Evolutionary conservation across 2,113 vertebrate species (phyloP).

Genomic region (Cyprinodon brontotheroides): DNA sequence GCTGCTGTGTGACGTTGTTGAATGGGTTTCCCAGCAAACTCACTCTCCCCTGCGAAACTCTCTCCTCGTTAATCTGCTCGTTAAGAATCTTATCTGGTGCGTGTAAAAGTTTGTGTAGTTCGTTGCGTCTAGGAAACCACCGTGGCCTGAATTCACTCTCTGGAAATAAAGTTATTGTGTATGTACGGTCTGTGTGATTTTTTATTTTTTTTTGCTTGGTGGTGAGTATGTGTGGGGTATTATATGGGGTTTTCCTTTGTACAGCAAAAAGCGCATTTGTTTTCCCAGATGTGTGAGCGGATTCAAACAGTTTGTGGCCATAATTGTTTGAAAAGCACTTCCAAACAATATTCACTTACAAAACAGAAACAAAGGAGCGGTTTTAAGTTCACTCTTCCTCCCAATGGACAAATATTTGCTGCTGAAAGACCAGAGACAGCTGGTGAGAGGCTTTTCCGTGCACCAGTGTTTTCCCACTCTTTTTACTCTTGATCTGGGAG

Average conservation of each 20-base stretch:
- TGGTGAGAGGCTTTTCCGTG: conserved; percentile 23
- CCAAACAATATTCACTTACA: conserved; percentile 43
- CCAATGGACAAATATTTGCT: conserved; percentile 55
- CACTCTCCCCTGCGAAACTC: neutral
- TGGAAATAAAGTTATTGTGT: conserved; percentile 2
- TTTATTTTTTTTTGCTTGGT: neutral
- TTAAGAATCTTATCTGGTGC: conserved; percentile 64
- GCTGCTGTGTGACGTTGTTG: conserved; percentile 37
- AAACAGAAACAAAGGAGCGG: conserved; percentile 52
- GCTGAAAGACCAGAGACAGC: conserved; percentile 46
- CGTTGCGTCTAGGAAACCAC: conserved; percentile 10
- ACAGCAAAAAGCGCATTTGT: neutral
- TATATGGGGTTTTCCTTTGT: neutral
- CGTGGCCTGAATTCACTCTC: neutral
- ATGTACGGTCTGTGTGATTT: neutral
- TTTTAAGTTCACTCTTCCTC: conserved; percentile 44
- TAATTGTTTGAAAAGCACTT: conserved; percentile 50
- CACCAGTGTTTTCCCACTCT: conserved; percentile 1
- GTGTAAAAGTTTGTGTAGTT: conserved; percentile 15
- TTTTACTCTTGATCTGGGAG: conserved; percentile 10
- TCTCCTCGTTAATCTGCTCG: conserved; percentile 60
- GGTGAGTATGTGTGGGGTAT: neutral
- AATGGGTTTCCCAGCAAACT: neutral
- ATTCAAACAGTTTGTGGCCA: conserved; percentile 1
- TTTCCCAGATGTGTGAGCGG: conserved; percentile 12